Base-by-base conservation (phyloP, 2,888 invertebrate species). In the Ligdia adustata region DNA sequence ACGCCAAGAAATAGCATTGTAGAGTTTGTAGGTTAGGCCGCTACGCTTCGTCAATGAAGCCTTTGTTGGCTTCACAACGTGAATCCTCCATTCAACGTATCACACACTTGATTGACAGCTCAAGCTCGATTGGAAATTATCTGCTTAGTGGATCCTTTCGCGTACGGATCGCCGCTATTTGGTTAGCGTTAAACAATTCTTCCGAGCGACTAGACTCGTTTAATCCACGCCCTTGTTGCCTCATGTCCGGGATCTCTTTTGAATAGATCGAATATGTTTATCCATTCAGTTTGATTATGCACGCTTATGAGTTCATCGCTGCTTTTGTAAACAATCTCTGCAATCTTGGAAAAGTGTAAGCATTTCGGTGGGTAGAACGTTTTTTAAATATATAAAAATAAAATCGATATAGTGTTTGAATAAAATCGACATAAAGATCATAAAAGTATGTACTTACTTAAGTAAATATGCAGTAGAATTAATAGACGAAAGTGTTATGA, bases 111-210 rank as follows among this genome's bases (percentile, higher is more conserved):
- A 87, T 81, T 82, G 87, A 86, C 81, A 79, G 83, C 67, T 79
- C 75, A 81, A 75, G 69, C 67, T 73, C 65, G 77, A 81, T 82
- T 72, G 72, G 64, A 82, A 87, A 84, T 88, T 84, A 89, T 90
- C 82, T 88, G 87, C 86, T 89, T 87, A 89, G 80, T 79, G 75
- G 75, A 75, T 84, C 80, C 78, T 79, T 82, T 81, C 66, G 75
- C 62, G 72, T 72, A 65, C 60, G 70, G 68, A 74, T 75, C 75
- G 75, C 80, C 84, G 83, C 79, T 89, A 80, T 89, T 89, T 89
- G 85, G 86, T 72, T 79, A 87, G 88, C 81, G 89, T 84, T 87
- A 89, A 88, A 86, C 82, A 87, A 87, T 87, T 83, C 79, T 89
- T 89, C 86, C 88, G 79, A 84, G 59, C 74, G 89, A 87, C 79